Evolutionary conservation across 2,888 invertebrate genomes (phyloP), one percentile per base, ranked within the genome.

Genomic region (Pyrrhosoma nymphula): DNA sequence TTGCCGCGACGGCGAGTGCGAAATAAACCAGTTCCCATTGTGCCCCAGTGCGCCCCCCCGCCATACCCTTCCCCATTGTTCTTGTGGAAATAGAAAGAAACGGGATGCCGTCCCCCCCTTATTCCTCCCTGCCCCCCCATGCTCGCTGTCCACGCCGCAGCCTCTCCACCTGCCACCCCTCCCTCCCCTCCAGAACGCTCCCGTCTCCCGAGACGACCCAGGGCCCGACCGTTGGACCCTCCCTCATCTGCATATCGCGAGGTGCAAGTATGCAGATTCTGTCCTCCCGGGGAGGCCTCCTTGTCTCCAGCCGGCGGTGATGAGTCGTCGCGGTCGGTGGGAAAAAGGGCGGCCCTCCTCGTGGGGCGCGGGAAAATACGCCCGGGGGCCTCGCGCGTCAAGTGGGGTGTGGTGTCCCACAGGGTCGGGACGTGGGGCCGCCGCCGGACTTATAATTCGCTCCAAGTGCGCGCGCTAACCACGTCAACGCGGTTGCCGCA

Each of bases 21-120:
- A 69, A 69, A 69, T n/a, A 69, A 69, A 69, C 69, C 69, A 69
- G 69, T 69, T 69, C 69, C 69, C n/a, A n/a, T 69, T 69, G 69
- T 10, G 69, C 6, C 69, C 14, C 69, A 1, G 4, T 12, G 20
- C 26, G n/a, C 26, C 69, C n/a, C n/a, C 69, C 69, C 69, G 69
- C n/a, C 69, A 10, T 16, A 69, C 69, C 69, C 69, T 6, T 69
- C n/a, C n/a, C 12, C 69, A n/a, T 69, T 69, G 69, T 69, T 69
- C 69, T 69, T 69, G 26, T 12, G 69, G 69, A 69, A n/a, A 69
- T 69, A 69, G 20, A 69, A 69, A 69, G 69, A 69, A 60, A 60
- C 60, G 16, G 60, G 69, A 69, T n/a, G 69, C n/a, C n/a, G 16
- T n/a, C 47, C 47, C 47, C 47, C 47, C 47, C 47, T 8, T 8